Conservation (phyloP, 2,113 vertebrate genomes). For the Paralichthys olivaceus region DNA sequence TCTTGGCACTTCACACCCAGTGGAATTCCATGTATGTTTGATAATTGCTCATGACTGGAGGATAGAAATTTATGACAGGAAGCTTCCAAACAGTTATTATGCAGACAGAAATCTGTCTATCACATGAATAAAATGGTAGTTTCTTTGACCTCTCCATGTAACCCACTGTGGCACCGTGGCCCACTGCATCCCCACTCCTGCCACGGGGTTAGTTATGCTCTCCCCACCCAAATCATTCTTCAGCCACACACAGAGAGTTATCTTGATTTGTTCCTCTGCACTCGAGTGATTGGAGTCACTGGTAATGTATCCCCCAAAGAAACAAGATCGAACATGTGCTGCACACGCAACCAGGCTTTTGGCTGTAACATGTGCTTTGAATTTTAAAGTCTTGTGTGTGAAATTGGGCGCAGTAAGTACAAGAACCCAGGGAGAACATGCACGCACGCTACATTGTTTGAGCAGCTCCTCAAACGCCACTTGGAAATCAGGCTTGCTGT, state of each 20-base stretch:
- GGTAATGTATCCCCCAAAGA: neutral
- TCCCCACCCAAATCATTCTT: no score
- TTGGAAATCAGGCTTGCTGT: conserved; percentile 31
- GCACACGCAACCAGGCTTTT: conserved; percentile 10
- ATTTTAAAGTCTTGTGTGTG: conserved; percentile 51
- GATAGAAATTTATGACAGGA: conserved; percentile 20
- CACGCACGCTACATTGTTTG: conserved; percentile 47
- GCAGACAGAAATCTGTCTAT: conserved; percentile 5
- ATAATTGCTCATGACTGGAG: conserved; percentile 30
- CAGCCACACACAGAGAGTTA: no score
- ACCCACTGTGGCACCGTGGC: neutral
- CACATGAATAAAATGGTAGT: conserved; percentile 12
- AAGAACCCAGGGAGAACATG: conserved; percentile 32
- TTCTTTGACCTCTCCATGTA: neutral
- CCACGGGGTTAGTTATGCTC: no score
- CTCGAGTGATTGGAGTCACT: no score
- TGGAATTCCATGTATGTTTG: conserved; percentile 28
- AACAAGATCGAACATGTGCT: neutral
- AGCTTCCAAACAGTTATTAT: conserved; percentile 24
- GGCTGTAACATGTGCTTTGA: conserved; percentile 44
- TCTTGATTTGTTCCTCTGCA: no score
- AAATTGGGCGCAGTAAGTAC: conserved; percentile 35
- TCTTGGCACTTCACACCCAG: neutral
- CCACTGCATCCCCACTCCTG: no score
- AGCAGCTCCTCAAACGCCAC: conserved; percentile 18